Percentiles rank a stretch among this genome's conserved stretches.
phyloP scores from a whole-genome alignment of 2,113 vertebrate species.

The Colaptes auratus region DNA sequence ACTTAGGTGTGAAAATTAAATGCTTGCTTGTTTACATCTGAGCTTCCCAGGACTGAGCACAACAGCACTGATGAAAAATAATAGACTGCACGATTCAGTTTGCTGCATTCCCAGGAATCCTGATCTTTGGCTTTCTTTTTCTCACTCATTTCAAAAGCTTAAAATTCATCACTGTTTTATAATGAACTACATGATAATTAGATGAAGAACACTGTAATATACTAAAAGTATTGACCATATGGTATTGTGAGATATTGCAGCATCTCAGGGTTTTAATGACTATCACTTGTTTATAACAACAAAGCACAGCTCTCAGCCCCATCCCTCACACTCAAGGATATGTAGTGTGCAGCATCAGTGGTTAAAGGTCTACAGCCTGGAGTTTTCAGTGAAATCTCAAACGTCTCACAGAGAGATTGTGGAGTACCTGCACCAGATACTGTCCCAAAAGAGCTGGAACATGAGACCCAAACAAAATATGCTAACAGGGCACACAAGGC shows the following conservation, averaged over 20 bases:
- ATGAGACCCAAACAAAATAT: fast-evolving
- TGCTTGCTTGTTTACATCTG: neutral
- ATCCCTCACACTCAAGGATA: neutral
- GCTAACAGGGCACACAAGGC: neutral
- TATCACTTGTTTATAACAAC: neutral
- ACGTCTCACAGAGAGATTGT: no score
- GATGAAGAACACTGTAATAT: neutral
- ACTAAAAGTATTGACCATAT: neutral
- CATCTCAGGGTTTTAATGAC: neutral
- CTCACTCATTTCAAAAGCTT: conserved; percentile 9
- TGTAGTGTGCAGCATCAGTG: neutral
- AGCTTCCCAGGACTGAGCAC: neutral
- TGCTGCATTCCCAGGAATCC: conserved; percentile 9
- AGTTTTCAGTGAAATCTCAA: neutral
- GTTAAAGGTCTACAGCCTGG: neutral
- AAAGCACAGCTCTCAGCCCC: neutral
- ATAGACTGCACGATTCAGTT: neutral
- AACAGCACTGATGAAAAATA: neutral
- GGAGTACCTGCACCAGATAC: neutral
- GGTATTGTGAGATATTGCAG: neutral
- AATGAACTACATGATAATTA: conserved; percentile 15
- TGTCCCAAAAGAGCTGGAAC: fast-evolving
- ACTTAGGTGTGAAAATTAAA: neutral
- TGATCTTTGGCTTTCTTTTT: conserved; percentile 17
- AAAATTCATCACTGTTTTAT: neutral